Evolutionary conservation across 2,797 vertebrate genomes (phyloP).

Genomic region (Chiloscyllium punctatum): DNA sequence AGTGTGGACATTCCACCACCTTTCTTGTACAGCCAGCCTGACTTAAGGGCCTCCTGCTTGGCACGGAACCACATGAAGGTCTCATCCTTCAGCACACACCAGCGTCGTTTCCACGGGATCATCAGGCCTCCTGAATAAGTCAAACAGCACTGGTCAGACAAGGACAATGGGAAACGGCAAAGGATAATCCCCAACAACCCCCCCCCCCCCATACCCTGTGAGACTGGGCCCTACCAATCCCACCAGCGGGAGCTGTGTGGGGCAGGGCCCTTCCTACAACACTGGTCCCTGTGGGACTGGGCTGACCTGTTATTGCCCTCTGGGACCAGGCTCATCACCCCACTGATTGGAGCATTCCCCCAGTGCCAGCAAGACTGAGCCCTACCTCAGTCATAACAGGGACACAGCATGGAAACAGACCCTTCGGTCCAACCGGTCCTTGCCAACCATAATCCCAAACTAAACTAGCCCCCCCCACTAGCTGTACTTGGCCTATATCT

Average conservation of each 20-base stretch:
- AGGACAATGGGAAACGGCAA: too few species aligned
- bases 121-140: conserved; percentile 71
- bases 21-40: conserved; percentile 87
- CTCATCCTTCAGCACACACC: conserved; percentile 87
- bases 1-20: conserved; percentile 83
- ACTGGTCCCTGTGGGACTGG: not conserved
- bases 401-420: too few species aligned
- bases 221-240: too few species aligned
- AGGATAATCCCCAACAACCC: not conserved
- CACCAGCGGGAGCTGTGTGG: not conserved
- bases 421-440: too few species aligned
- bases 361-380: not conserved
- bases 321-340: not conserved
- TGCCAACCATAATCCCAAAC: too few species aligned
- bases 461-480: too few species aligned
- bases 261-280: not conserved
- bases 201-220: too few species aligned
- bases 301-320: not conserved
- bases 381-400: too few species aligned
- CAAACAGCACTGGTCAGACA: not conserved
- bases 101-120: conserved; percentile 83
- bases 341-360: not conserved
- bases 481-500: too few species aligned
- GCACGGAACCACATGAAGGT: conserved; percentile 93
- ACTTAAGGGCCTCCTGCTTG: conserved; percentile 83